A percentile compares a stretch with the other conserved stretches of the same genome.
phyloP scores from a whole-genome alignment of 2,888 invertebrate genomes.

The Sicus ferrugineus region DNA sequence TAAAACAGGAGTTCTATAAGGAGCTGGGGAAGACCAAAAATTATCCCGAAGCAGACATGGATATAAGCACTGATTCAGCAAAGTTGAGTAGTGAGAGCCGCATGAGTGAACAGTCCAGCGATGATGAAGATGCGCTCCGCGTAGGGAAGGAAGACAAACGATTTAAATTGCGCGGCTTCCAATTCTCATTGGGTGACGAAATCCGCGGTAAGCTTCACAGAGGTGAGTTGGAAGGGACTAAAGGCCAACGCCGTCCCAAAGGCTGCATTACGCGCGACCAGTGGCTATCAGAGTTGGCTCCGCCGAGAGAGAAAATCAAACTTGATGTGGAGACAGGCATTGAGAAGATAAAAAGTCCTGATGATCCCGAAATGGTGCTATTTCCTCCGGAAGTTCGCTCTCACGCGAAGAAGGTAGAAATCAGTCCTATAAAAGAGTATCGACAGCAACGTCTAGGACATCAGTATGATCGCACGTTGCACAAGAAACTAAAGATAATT shows the following conservation, averaged over 20 bases:
- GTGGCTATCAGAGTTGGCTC: slow-evolving; percentile 58
- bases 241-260: slow-evolving; percentile 50
- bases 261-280: slow-evolving; percentile 57
- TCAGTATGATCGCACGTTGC: slow-evolving; percentile 54
- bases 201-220: slow-evolving; percentile 56
- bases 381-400: slow-evolving; percentile 49
- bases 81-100: slow-evolving; percentile 41
- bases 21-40: slow-evolving; percentile 49
- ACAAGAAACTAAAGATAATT: slow-evolving; percentile 53
- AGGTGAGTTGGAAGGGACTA: slow-evolving; percentile 43
- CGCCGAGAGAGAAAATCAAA: slow-evolving; percentile 50
- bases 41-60: slow-evolving; percentile 48
- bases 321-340: slow-evolving; percentile 53
- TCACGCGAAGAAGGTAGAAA: slow-evolving; percentile 31
- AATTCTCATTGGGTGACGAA: slow-evolving; percentile 55
- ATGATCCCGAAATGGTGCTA: slow-evolving; percentile 54
- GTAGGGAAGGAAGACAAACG: slow-evolving; percentile 55
- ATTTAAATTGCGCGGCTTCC: slow-evolving; percentile 59
- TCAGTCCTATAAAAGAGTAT: slow-evolving; percentile 47
- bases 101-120: slow-evolving; percentile 55
- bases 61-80: slow-evolving; percentile 49
- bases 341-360: slow-evolving; percentile 48
- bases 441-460: slow-evolving; percentile 50
- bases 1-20: slow-evolving; percentile 51
- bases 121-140: slow-evolving; percentile 57